Base-by-base conservation (phyloP, 2,113 vertebrate species). In the Balaenoptera acutorostrata region DNA sequence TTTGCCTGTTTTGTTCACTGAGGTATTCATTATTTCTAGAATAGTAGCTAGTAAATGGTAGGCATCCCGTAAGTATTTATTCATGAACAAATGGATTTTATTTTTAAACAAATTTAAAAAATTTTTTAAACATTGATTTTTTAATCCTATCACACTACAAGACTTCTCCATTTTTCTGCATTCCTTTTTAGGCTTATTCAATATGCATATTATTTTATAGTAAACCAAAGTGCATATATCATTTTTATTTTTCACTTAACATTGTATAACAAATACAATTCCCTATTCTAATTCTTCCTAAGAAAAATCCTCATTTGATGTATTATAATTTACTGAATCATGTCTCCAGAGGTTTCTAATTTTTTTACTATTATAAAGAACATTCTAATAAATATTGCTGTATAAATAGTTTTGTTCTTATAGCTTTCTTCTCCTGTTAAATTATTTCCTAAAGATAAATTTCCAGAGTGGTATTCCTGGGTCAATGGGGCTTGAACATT, bases 181-280 rank as follows among this genome's bases (percentile, higher is more conserved):
- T 84, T 87, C 11, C 18, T n/a, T 75, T 94, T 75, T 55, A 68
- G 46, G 64, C 9, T 82, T 86, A 85, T 86, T 18, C 74, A 86
- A 55, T 61, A 78, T 59, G 49, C 11, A 12, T 52, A 64, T 77
- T 81, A 75, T 66, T 57, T 95, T 75, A 86, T 1, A 89, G 39
- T 69, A 57, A 95, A 96, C 36, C 31, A 52, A 81, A 91, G 15
- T 44, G 6, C 6, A 55, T 61, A 33, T 27, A 59, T 81, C 59
- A 55, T 78, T 93, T 85, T 69, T 41, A 86, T 49, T 64, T 96
- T 93, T 89, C 14, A 96, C 21, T 85, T 93, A 72, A 55, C 20
- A 69, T 82, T 94, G 36, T 69, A 71, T 69, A 59, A 80, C 23
- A n/a, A 95, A 41, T 25, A 31, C 1, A 57, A 6, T 49, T 85